A percentile compares a stretch with the other conserved stretches of the same genome.
Conservation (phyloP, 2,113 vertebrate species). For the Melanerpes aurifrons region DNA sequence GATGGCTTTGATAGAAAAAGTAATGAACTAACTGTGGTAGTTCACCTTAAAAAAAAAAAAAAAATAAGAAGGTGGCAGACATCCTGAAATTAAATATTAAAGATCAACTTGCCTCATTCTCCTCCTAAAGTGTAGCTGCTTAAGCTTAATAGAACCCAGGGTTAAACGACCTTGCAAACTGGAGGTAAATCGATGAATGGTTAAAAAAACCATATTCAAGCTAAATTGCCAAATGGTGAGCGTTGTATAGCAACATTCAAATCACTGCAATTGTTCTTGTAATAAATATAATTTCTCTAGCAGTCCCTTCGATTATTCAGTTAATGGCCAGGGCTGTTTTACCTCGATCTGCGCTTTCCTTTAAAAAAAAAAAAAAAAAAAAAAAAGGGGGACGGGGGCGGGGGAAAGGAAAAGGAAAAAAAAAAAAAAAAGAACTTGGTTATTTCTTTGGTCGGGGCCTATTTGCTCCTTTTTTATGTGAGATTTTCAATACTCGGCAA, state of each 20-base stretch:
- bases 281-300: constrained; percentile 80
- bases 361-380: not conserved
- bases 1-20: not conserved
- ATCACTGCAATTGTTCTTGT: constrained; percentile 78
- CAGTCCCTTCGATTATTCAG: constrained; percentile 75
- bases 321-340: constrained; percentile 77
- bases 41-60: not conserved
- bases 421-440: constrained; percentile 74
- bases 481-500: constrained; percentile 86
- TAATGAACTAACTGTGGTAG: not conserved
- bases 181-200: constrained; percentile 45
- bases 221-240: constrained; percentile 78
- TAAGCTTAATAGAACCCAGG: constrained; percentile 53
- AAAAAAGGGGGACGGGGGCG: constrained; percentile 8
- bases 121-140: not conserved
- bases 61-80: too few relatives aligned
- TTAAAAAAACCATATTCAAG: constrained; percentile 74
- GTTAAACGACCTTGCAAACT: constrained; percentile 62
- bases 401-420: not conserved
- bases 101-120: not conserved
- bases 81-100: not conserved
- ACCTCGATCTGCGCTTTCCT: constrained; percentile 74
- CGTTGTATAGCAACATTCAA: constrained; percentile 77
- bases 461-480: constrained; percentile 87
- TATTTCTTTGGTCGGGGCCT: constrained; percentile 83